These are phyloP conservation scores for Carterocephalus palaemon DNA, from an alignment of 2,888 invertebrate genomes.

Conservation along the genomic window DNA sequence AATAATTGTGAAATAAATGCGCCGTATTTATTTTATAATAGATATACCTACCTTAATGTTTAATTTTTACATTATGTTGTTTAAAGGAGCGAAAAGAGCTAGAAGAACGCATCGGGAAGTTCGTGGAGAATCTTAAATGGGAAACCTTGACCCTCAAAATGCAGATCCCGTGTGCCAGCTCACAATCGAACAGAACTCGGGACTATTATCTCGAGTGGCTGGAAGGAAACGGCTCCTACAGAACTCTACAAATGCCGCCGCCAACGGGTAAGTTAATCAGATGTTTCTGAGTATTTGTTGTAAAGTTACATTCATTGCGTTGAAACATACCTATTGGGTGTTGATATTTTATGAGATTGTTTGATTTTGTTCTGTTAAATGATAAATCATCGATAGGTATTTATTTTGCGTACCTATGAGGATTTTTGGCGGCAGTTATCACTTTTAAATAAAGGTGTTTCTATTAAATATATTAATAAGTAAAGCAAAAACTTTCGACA, in stretches of 20 bases:
- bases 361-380: too few species aligned
- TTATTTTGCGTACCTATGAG: too few species aligned
- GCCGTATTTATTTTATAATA: background rate
- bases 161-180: conserved; percentile 55
- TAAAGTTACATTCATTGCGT: too few species aligned
- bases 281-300: too few species aligned
- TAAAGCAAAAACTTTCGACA: too few species aligned
- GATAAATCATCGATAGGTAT: too few species aligned
- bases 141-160: conserved; percentile 54
- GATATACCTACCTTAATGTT: too few species aligned
- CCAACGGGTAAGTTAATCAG: conserved; percentile 40
- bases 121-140: conserved; percentile 58
- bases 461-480: too few species aligned
- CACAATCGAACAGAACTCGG: conserved; percentile 42
- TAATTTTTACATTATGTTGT: conserved; percentile 4
- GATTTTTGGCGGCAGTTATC: too few species aligned
- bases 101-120: conserved; percentile 47
- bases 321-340: too few species aligned
- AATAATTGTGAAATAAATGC: background rate
- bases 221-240: conserved; percentile 57
- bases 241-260: conserved; percentile 56
- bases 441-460: too few species aligned
- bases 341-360: too few species aligned
- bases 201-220: conserved; percentile 57
- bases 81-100: conserved; percentile 52